Evolutionary conservation across 2,797 vertebrate genomes (phyloP).

Genomic region (Crocidura indochinensis): DNA sequence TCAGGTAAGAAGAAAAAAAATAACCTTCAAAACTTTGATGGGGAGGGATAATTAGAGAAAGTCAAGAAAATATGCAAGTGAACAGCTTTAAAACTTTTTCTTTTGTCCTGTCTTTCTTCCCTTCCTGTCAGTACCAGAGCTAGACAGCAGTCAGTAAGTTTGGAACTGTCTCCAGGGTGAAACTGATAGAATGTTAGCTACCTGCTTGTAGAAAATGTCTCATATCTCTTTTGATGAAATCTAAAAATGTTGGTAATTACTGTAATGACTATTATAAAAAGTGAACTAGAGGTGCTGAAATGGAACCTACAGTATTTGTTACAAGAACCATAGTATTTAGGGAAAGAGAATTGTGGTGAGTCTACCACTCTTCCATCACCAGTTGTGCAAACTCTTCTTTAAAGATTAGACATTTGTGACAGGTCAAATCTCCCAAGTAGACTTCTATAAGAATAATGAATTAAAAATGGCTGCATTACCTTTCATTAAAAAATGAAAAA

Average conservation of each 20-base stretch:
- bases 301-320: neutral
- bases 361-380: neutral
- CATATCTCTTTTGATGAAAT: neutral
- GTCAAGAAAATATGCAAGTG: neutral
- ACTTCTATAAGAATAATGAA: neutral
- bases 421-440: neutral
- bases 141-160: neutral
- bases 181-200: neutral
- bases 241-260: neutral
- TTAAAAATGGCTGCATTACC: neutral
- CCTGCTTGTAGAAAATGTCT: neutral
- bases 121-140: neutral
- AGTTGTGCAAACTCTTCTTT: neutral
- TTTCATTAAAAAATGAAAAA: conserved; percentile 32
- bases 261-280: neutral
- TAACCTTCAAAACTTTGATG: neutral
- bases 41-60: neutral
- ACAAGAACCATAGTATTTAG: neutral
- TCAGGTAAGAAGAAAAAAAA: neutral
- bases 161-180: neutral
- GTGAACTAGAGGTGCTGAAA: neutral
- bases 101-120: neutral
- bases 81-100: conserved; percentile 10
- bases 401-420: conserved; percentile 8
- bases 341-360: conserved; percentile 9